These are phyloP conservation scores for Anguilla obscura DNA, from an alignment of 2,797 vertebrate genomes.

Conservation along the genomic window DNA sequence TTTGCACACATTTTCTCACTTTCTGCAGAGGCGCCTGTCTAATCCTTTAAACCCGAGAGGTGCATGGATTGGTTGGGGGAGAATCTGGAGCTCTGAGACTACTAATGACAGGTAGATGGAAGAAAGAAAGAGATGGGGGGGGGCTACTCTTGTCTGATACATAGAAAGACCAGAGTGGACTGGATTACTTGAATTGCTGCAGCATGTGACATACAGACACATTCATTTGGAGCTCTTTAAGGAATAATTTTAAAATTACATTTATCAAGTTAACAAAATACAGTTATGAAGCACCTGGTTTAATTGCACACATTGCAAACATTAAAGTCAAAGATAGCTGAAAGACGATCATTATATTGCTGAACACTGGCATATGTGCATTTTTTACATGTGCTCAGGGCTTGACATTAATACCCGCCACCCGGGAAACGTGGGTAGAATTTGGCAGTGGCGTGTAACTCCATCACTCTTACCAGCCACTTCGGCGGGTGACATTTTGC, in stretches of 20 bases:
- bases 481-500: too few species aligned
- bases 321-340: background rate
- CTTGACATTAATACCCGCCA: too few species aligned
- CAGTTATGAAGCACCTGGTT: background rate
- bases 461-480: too few species aligned
- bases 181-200: background rate
- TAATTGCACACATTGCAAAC: background rate
- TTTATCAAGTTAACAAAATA: background rate
- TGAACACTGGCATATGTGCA: background rate
- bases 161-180: background rate
- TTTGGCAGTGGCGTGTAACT: too few species aligned
- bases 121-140: background rate
- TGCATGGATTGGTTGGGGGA: constrained; percentile 21
- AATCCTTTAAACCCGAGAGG: constrained; percentile 41
- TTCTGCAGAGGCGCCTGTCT: constrained; percentile 36
- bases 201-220: background rate
- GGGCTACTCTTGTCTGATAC: background rate
- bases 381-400: background rate
- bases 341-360: background rate
- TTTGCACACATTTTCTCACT: constrained; percentile 36
- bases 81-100: constrained; percentile 29
- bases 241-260: background rate
- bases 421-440: too few species aligned
- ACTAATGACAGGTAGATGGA: constrained; percentile 30
- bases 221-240: background rate